phyloP scores from a whole-genome alignment of 2,113 vertebrate species.

The Drymodes brunneopygia region DNA sequence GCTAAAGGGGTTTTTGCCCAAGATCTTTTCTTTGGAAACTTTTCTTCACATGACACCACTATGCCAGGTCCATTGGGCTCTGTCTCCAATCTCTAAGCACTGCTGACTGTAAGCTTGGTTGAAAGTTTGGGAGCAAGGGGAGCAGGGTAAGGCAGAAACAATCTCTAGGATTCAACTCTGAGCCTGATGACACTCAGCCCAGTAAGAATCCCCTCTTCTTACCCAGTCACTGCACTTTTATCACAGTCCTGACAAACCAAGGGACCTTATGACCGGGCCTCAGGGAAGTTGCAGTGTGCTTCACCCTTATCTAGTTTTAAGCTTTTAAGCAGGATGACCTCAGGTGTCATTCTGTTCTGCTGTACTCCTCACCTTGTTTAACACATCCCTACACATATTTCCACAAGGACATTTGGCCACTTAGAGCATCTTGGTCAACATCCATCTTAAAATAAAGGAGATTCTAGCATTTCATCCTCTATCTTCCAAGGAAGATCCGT shows the following conservation, averaged over 20 bases:
- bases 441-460: background rate
- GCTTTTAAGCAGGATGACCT: background rate
- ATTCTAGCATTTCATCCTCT: background rate
- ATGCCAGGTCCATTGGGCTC: background rate
- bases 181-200: background rate
- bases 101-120: background rate
- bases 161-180: background rate
- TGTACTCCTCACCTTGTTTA: background rate
- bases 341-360: background rate
- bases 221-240: fast-evolving
- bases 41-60: background rate
- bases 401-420: background rate
- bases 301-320: background rate
- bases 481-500: background rate
- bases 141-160: background rate
- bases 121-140: background rate
- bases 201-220: background rate
- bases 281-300: background rate
- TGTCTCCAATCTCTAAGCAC: too few species aligned
- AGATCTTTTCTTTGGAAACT: background rate
- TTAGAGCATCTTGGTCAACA: background rate
- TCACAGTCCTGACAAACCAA: background rate
- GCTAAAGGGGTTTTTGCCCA: background rate
- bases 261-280: fast-evolving
- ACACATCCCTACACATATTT: background rate